A percentile compares a stretch with the other conserved stretches of the same genome.
Evolutionary conservation across 92 coral and sea anemone genomes (phyloP).

Genomic region (Siderastrea siderea): DNA sequence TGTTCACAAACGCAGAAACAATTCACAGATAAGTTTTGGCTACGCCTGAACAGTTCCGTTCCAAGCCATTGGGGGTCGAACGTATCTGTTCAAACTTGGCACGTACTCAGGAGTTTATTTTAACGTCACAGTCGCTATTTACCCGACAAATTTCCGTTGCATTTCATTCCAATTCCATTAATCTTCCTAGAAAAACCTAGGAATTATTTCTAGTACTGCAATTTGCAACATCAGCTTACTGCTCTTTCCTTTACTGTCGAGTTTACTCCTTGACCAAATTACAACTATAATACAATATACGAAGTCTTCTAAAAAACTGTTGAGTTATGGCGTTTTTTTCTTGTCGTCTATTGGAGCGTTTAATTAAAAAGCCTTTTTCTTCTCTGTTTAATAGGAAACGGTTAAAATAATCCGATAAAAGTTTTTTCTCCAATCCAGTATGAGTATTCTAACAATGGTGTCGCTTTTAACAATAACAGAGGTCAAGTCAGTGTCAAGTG

Average conservation of each 20-base stretch:
- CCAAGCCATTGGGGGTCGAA: background rate
- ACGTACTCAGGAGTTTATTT: background rate
- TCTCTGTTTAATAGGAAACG: background rate
- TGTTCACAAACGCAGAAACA: background rate
- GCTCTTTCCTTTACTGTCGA: background rate
- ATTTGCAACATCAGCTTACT: background rate
- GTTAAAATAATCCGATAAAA: background rate
- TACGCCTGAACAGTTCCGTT: background rate
- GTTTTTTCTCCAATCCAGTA: background rate
- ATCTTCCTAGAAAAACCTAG: background rate
- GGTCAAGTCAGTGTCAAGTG: background rate
- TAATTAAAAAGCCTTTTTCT: background rate
- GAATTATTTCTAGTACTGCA: background rate
- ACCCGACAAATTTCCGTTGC: background rate
- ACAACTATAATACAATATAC: no score
- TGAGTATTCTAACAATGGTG: slow-evolving; percentile 16
- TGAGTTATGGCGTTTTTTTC: no score
- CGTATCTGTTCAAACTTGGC: background rate
- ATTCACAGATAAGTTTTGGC: slow-evolving; percentile 16
- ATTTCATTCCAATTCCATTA: background rate
- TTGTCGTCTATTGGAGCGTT: background rate
- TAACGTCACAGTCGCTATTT: background rate
- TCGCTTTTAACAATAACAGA: slow-evolving; percentile 3
- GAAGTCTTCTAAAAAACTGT: no score
- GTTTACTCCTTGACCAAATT: no score